These are phyloP conservation scores for Chaetura pelagica DNA, from an alignment of 2,113 vertebrate genomes.

Conservation along the genomic window DNA sequence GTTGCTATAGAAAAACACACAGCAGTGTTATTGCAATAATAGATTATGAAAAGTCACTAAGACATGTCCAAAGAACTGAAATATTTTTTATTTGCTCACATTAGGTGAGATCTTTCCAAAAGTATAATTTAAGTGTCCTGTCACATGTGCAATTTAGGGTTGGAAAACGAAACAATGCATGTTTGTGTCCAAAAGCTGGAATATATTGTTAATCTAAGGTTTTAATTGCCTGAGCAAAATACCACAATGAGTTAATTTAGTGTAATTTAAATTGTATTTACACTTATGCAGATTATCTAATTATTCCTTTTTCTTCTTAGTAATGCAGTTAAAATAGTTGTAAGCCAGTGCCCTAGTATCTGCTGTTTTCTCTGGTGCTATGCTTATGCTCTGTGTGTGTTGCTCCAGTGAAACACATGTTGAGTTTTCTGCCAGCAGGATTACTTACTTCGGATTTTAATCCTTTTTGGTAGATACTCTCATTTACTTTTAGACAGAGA, in stretches of 20 bases:
- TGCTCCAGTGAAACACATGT: background rate
- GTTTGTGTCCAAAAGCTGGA: background rate
- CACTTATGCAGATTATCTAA: background rate
- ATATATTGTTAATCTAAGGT: background rate
- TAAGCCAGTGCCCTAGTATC: background rate
- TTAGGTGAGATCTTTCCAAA: background rate
- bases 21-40: slow-evolving; percentile 4
- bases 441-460: background rate
- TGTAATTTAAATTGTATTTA: background rate
- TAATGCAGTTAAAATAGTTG: background rate
- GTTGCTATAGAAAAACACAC: background rate
- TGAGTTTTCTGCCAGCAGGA: background rate
- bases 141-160: background rate
- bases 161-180: background rate
- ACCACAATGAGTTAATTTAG: background rate
- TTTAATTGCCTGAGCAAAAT: background rate
- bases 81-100: background rate
- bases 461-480: background rate
- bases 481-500: background rate
- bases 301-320: background rate
- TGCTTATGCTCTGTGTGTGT: background rate
- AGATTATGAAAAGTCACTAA: slow-evolving; percentile 7
- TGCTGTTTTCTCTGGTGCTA: background rate
- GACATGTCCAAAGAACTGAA: background rate
- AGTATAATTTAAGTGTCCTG: background rate